Base-by-base conservation (phyloP, 2,888 invertebrate species). In the Scelioninae gen. 2 region DNA sequence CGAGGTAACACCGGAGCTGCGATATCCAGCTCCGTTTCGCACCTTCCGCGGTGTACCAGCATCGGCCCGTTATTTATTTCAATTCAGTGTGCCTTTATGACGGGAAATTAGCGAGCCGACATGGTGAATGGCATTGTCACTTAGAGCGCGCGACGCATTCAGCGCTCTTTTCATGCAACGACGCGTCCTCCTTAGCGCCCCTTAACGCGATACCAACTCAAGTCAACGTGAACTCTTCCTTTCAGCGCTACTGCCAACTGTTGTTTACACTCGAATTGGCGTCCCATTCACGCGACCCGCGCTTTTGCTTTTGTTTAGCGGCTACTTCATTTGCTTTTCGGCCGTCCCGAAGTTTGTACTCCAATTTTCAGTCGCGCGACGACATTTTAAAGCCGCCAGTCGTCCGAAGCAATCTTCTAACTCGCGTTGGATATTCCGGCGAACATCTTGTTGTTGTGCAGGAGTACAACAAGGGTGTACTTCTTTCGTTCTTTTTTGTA, bases 171-270 rank as follows among this genome's bases (percentile, higher is more conserved):
- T 79, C 78, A 79, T 79, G 78, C 75, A 63, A 65, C 77, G 82
- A 79, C 82, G 83, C 83, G 81, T 83, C 83, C 78, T 83, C 81
- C 81, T 84, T 84, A 84, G 83, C 84, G 79, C 80, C 82, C 82
- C 81, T 84, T 84, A 83, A 82, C 83, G 83, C 83, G 35, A 52
- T 43, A 48, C 64, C 46, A 48, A 50, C 63, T 45, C 70, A 45
- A n/a, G 58, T 80, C 83, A 60, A 45, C 78, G 78, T 41, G 39
- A 68, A 71, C 60, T 72, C 74, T 60, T 72, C 68, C 64, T 74
- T 72, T 76, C 69, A 76, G 57, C 52, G 67, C 72, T 69, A 72
- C 71, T 57, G 60, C 71, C 67, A 52, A 53, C 52, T 18, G 7
- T 53, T 76, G 64, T 76, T 76, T 74, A 71, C 72, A 69, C 39